These are phyloP conservation scores for Rosalia funebris DNA, from an alignment of 2,888 invertebrate species.

Conservation along the genomic window DNA sequence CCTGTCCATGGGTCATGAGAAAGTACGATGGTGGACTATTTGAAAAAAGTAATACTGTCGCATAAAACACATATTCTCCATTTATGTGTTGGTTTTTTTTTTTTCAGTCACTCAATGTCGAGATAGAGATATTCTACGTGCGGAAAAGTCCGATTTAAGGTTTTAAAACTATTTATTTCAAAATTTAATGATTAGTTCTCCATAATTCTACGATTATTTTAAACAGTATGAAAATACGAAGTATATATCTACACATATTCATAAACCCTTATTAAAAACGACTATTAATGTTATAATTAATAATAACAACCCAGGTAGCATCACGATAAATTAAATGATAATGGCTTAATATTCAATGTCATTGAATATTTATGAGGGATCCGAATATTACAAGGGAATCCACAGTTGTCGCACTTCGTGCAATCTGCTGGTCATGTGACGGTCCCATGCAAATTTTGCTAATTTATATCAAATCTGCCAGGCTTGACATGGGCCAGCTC, in stretches of 20 bases:
- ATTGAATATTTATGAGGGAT: slow-evolving; percentile 30
- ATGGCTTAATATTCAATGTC: slow-evolving; percentile 26
- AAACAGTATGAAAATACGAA: too few species aligned
- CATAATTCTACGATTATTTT: neutral
- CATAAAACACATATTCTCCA: too few species aligned
- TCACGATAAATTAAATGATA: slow-evolving; percentile 21
- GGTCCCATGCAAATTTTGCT: slow-evolving; percentile 59
- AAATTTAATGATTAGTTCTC: neutral
- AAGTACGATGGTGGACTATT: too few species aligned
- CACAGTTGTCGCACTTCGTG: slow-evolving; percentile 29
- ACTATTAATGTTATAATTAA: slow-evolving; percentile 7
- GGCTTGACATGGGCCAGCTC: slow-evolving; percentile 36
- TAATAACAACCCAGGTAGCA: neutral
- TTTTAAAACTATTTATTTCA: too few species aligned
- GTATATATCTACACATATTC: too few species aligned
- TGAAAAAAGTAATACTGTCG: too few species aligned
- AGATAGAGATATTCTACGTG: too few species aligned
- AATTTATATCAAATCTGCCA: slow-evolving; percentile 56
- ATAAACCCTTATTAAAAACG: too few species aligned
- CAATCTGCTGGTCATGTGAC: slow-evolving; percentile 42
- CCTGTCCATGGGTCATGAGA: too few species aligned
- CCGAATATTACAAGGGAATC: slow-evolving; percentile 25
- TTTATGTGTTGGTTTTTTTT: too few species aligned
- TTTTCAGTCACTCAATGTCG: too few species aligned
- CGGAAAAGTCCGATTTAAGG: too few species aligned